Base-by-base conservation (phyloP, 2,888 invertebrate genomes). In the Diloba caeruleocephala region DNA sequence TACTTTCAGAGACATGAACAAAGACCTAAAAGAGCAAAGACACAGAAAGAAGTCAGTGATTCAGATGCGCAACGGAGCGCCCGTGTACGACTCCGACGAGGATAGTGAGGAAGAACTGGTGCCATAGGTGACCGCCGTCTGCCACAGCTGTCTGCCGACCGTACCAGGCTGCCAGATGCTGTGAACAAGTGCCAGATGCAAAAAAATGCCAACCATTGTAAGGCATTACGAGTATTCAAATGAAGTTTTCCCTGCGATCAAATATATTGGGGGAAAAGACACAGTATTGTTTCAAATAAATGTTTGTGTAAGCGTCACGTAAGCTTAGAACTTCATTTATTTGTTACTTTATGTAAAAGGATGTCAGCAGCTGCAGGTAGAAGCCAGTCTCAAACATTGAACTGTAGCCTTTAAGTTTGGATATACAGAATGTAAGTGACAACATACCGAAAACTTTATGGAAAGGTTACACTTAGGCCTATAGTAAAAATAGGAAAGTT, bases 61-160 rank as follows among this genome's bases (percentile, higher is more conserved):
- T 54, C 94, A 94, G 77, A 94, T 95, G 82, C 92, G 92, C 57
- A 92, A 94, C 33, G 94, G 94, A 29, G 91, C 94, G 1, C 92
- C 94, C 0, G 94, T 94, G 0, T 94, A 94, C 68, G 94, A 94
- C 52, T 94, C 94, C 2, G 95, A 95, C 34, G 95, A 94, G 42
- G 95, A 95, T 51, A 96, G 95, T 15, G 96, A 96, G 71, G 96
- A 96, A 61, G 96, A 96, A 78, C 94, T 95, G 36, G 93, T 60
- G 6, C 63, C 63, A 21, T 63, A 63, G 34, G 48, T 44, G 44
- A 45, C 14, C 7, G 45, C 29, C n/a, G 28, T 44, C 55, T 49
- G 67, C 53, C 43, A 17, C 39, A 43, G 66, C 46, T 62, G 53
- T 25, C 14, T 60, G 13, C 38, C 44, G 0, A 19, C 32, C 21